A percentile compares a stretch with the other conserved stretches of the same genome.
These are phyloP conservation scores for Drosophila equinoxialis DNA, from an alignment of 1,140 invertebrate species.

Conservation along the genomic window DNA sequence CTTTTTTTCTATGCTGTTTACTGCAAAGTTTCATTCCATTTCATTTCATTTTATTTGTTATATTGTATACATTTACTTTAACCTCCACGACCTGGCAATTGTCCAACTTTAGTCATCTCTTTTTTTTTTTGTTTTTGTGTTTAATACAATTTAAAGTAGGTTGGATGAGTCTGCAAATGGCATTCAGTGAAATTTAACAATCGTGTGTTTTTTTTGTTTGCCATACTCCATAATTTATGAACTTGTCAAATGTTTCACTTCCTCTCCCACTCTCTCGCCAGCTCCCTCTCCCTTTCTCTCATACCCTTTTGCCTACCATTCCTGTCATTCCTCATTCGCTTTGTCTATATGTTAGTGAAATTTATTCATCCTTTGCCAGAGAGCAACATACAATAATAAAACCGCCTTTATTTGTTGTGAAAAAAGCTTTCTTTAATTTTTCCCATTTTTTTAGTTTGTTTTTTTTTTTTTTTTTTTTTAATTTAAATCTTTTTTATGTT, in stretches of 20 bases:
- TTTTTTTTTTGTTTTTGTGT: slow-evolving; percentile 27
- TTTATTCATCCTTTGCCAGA: slow-evolving; percentile 45
- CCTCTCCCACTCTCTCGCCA: slow-evolving; percentile 23
- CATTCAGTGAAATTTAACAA: slow-evolving; percentile 41
- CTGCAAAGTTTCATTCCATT: too few relatives aligned
- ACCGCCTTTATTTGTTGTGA: slow-evolving; percentile 30
- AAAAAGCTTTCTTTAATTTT: slow-evolving; percentile 5
- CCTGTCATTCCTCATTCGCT: background rate
- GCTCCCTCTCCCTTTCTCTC: background rate
- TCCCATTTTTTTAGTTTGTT: background rate
- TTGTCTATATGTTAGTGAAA: slow-evolving; percentile 13
- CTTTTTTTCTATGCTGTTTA: slow-evolving; percentile 14
- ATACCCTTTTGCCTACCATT: background rate
- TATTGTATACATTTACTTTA: slow-evolving; percentile 15
- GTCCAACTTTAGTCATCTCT: background rate
- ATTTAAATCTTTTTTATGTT: background rate
- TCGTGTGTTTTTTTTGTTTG: slow-evolving; percentile 13
- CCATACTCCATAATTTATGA: slow-evolving; percentile 48
- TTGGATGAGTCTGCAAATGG: slow-evolving; percentile 18
- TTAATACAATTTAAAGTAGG: slow-evolving; percentile 48
- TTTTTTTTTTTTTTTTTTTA: background rate
- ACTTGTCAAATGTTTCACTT: slow-evolving; percentile 53
- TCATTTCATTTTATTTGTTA: slow-evolving; percentile 30
- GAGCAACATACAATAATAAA: slow-evolving; percentile 39
- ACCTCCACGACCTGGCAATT: background rate